phyloP scores from a whole-genome alignment of 2,797 vertebrate species.

The Crenuchus spilurus region DNA sequence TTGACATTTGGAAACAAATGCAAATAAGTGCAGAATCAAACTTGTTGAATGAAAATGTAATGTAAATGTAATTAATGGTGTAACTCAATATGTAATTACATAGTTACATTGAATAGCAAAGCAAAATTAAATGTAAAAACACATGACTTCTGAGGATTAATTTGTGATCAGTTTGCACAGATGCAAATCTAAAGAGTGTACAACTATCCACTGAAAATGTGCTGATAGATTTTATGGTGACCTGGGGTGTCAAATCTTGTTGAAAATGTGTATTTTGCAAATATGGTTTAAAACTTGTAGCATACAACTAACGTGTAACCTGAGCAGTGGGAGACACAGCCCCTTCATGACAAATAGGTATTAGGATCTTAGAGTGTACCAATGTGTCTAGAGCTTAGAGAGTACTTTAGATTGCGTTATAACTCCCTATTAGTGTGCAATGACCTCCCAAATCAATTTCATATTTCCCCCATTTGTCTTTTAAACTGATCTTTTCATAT shows the following conservation, averaged over 20 bases:
- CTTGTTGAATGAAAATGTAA: not conserved
- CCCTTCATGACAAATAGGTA: not conserved
- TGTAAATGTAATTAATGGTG: not conserved
- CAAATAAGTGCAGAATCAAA: not conserved
- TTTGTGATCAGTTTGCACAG: slow-evolving; percentile 2
- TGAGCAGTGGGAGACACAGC: slow-evolving; percentile 13
- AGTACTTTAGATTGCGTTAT: not conserved
- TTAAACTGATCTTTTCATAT: slow-evolving; percentile 12
- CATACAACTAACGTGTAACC: slow-evolving; percentile 26
- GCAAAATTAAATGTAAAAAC: not conserved
- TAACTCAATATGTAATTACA: not conserved
- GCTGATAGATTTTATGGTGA: slow-evolving; percentile 40
- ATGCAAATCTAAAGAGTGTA: slow-evolving; percentile 26
- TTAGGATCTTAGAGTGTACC: slow-evolving; percentile 6
- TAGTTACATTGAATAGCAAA: not conserved
- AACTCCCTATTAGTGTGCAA: not conserved
- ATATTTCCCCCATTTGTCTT: slow-evolving; percentile 34
- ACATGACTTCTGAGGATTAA: not conserved
- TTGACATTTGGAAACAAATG: not conserved
- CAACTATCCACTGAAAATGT: slow-evolving; percentile 47
- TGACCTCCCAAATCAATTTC: not conserved
- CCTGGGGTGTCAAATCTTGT: not conserved
- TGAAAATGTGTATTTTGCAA: slow-evolving; percentile 5
- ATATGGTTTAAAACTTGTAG: slow-evolving; percentile 59
- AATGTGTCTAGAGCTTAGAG: not conserved